Conservation (phyloP, 2,888 invertebrate species). For the Malthinus seriepunctatus region DNA sequence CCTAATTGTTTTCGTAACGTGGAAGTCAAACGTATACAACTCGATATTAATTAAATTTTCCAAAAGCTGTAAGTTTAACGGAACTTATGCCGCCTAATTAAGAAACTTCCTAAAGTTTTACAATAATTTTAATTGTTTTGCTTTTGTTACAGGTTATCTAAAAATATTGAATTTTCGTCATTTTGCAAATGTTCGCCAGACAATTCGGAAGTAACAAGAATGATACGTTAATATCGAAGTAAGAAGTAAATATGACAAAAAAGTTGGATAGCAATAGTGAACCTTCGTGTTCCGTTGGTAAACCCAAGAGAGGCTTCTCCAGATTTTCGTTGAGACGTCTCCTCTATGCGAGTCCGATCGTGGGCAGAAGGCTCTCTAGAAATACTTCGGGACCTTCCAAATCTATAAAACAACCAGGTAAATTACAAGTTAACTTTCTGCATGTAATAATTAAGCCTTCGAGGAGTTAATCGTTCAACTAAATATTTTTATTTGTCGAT, state of each 20-base stretch:
- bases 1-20: background rate
- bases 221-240: background rate
- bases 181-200: background rate
- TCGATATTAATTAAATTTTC: background rate
- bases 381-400: conserved; percentile 44
- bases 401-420: conserved; percentile 35
- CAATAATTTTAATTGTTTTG: background rate
- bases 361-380: conserved; percentile 61
- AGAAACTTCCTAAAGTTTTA: background rate
- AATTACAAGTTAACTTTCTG: background rate
- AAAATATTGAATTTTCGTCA: background rate
- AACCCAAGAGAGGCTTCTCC: conserved; percentile 55
- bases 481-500: background rate
- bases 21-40: background rate
- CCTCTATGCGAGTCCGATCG: conserved; percentile 71
- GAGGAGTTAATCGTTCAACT: too few species aligned
- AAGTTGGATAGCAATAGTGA: conserved; percentile 39
- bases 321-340: conserved; percentile 71
- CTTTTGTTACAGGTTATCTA: background rate
- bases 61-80: too few species aligned
- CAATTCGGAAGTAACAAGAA: background rate
- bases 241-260: conserved; percentile 33
- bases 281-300: conserved; percentile 46
- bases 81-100: too few species aligned
- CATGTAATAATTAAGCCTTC: background rate